Percentiles rank a stretch among this genome's conserved stretches.
Evolutionary conservation across 92 coral and sea anemone genomes (phyloP).

Genomic region (Montipora capitata): DNA sequence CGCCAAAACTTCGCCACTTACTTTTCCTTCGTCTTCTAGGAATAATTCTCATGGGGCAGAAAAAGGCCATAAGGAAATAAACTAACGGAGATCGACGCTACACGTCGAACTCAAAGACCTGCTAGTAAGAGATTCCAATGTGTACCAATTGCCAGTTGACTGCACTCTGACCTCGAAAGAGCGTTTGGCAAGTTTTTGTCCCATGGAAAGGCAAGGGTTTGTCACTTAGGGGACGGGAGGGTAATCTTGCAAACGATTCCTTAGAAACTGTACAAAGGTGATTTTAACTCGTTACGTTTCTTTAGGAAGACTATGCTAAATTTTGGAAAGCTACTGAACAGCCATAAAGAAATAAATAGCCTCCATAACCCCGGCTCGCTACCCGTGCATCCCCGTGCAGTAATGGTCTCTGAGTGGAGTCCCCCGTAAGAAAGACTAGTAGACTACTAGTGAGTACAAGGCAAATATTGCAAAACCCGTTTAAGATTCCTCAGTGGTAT

Average conservation of each 20-base stretch:
- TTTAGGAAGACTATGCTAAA: too few species aligned
- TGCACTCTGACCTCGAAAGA: neutral
- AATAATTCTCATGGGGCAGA: constrained; percentile 87
- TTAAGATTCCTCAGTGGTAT: neutral
- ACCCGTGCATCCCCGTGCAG: too few species aligned
- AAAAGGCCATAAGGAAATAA: constrained; percentile 82
- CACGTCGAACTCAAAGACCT: neutral
- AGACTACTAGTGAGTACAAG: too few species aligned
- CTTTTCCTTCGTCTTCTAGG: constrained; percentile 88
- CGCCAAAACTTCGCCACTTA: constrained; percentile 60
- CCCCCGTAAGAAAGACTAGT: too few species aligned
- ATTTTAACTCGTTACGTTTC: too few species aligned
- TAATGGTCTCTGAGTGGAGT: too few species aligned
- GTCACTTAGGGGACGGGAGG: constrained; percentile 31
- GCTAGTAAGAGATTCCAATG: neutral
- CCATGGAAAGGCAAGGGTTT: neutral
- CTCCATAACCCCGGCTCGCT: too few species aligned
- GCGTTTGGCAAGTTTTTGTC: neutral
- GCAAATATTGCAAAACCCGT: neutral
- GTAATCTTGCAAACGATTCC: too few species aligned
- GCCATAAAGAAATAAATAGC: too few species aligned
- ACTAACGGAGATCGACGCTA: neutral
- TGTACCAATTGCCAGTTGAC: neutral
- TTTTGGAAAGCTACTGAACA: too few species aligned
- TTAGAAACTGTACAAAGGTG: too few species aligned